Evolutionary conservation across 2,888 invertebrate genomes (phyloP).

Genomic region (Hirtodrosophila cameraria): DNA sequence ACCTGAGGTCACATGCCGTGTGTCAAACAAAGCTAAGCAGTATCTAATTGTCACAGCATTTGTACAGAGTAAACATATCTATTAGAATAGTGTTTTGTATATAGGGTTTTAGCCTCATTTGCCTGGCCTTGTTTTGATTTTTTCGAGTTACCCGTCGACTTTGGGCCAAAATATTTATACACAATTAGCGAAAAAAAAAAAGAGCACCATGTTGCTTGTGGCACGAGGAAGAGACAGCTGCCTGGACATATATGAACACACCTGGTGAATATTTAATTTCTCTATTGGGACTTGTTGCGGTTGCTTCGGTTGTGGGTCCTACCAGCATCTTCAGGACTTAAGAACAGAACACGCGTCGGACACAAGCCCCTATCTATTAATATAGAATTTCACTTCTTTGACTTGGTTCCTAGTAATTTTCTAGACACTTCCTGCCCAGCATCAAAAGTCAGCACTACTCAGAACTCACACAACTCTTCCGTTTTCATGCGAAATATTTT

Average conservation of each 20-base stretch:
- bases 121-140: slow-evolving; percentile 26
- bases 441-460: slow-evolving; percentile 33
- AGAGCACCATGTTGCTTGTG: slow-evolving; percentile 37
- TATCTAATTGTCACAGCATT: slow-evolving; percentile 70
- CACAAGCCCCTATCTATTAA: slow-evolving; percentile 46
- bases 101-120: slow-evolving; percentile 53
- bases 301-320: slow-evolving; percentile 3
- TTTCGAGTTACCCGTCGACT: slow-evolving; percentile 13
- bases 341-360: slow-evolving; percentile 57
- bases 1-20: slow-evolving; percentile 6
- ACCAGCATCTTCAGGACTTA: slow-evolving; percentile 54
- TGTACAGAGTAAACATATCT: slow-evolving; percentile 28
- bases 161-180: slow-evolving; percentile 72
- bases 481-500: slow-evolving; percentile 62
- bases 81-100: slow-evolving; percentile 25
- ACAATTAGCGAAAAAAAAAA: slow-evolving; percentile 69
- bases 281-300: slow-evolving; percentile 60
- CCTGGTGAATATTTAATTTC: slow-evolving; percentile 56
- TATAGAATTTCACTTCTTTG: not conserved
- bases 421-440: slow-evolving; percentile 34
- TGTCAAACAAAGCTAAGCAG: slow-evolving; percentile 66
- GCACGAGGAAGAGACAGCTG: slow-evolving; percentile 55
- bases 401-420: slow-evolving; percentile 51
- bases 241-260: slow-evolving; percentile 25
- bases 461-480: slow-evolving; percentile 63